Evolutionary conservation across 2,888 invertebrate species (phyloP), one percentile per base, ranked within the genome.

Genomic region (Crematogaster levior): DNA sequence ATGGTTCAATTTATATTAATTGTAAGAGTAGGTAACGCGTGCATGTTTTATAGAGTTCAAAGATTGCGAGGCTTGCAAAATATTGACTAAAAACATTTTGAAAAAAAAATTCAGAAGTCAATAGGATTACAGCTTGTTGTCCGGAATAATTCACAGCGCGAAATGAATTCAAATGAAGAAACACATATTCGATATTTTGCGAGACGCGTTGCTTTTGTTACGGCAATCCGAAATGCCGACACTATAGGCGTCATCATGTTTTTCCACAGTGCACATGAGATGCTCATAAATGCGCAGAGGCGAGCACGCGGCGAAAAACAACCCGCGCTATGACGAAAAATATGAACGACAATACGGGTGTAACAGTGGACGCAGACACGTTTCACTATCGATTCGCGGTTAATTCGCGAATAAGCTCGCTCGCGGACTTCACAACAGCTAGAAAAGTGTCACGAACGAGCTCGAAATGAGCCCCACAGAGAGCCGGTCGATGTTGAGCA

Each of bases 361-460:
- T 21, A 61, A 60, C 80, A 37, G 21, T 24, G 63, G 34, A 60
- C 48, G 24, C 24, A 1, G 51, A 58, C 53, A 53, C 46, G 21
- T 75, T 68, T 61, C 34, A 24, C 37, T 74, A 82, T 82, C 74
- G 84, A 84, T 82, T 63, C 70, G 73, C n/a, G 40, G 58, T 24
- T 70, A 77, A 84, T 84, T 84, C 82, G 77, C 63, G 58, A 60
- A 82, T 63, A 77, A 84, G 72, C 65, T 82, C 24, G 82, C 27
- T 72, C 74, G n/a, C 21, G 43, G 37, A 74, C 63, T 75, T 75
- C 30, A n/a, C 60, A 56, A 24, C 61, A 24, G 72, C 40, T 58
- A 24, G 60, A 48, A 72, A 80, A 80, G 63, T 75, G 74, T 74
- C 74, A 60, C 74, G 40, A 51, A 53, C 63, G 61, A 81, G 74